Base-by-base conservation (phyloP, 2,113 vertebrate genomes). In the Aramus guarauna region DNA sequence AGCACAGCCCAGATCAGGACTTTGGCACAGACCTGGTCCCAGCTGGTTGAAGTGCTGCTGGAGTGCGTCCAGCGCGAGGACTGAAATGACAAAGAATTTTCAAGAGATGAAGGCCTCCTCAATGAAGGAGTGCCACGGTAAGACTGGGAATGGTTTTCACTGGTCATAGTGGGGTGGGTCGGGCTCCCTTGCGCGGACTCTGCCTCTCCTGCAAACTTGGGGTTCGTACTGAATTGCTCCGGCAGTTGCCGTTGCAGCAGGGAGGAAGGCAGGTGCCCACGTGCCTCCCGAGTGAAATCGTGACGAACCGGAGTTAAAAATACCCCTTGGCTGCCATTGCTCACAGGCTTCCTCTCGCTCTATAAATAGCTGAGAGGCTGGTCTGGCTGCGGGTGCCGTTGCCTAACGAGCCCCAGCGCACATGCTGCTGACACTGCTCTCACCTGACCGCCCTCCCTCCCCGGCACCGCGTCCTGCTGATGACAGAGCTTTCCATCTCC, bases 311-410 rank as follows among this genome's bases (percentile, higher is more conserved):
- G 29, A 72, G 39, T 13, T 92, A 39, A 66, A 93, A 87, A 81
- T 34, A 21, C 7, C 50, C 64, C 56, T 41, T 9, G 5, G 30
- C 17, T 62, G 36, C 30, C 52, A 2, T 19, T 26, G 26, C 73
- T 84, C 77, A 23, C 29, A 2, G 10, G 6, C 3, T 26, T 37
- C 21, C 9, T 22, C 41, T 48, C 0, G 3, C n/a, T 62, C 80
- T 77, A 62, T 20, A 86, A 95, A 67, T 47, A 90, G 56, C 69
- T 11, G 32, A 6, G 11, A 18, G 69, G 73, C 83, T 0, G 6
- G 4, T 6, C 23, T 41, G 67, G 52, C 62, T 0, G 3, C 2
- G 1, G 79, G 36, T 8, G 55, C 64, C 0, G 2, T 15, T 48
- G 71, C 30, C 55, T 39, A 8, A n/a, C 0, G 4, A 52, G 3